Conservation (phyloP, 2,113 vertebrate genomes). For the Gymnobelideus leadbeateri region DNA sequence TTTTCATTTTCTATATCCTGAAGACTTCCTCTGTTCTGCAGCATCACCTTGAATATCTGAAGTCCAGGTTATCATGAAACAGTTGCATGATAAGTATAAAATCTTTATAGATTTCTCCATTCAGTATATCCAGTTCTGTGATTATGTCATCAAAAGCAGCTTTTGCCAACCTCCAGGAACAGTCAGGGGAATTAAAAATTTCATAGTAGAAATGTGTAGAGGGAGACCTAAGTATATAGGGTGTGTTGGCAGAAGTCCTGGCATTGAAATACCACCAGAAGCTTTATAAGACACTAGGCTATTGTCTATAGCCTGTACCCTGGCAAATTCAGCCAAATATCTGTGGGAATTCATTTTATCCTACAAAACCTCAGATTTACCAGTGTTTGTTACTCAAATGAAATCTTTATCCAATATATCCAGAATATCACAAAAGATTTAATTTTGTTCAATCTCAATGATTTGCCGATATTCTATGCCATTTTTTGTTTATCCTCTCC, state of each 20-base stretch:
- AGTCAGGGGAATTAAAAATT: slow-evolving; percentile 99
- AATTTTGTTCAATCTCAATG: slow-evolving; percentile 97
- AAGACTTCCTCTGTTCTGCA: slow-evolving; percentile 93
- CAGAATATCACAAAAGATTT: slow-evolving; percentile 98
- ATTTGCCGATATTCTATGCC: slow-evolving; percentile 97
- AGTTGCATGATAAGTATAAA: background rate
- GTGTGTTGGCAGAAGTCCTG: slow-evolving; percentile 96
- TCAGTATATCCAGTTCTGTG: background rate
- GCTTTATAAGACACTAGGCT: slow-evolving; percentile 94
- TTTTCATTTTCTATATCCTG: slow-evolving; percentile 95
- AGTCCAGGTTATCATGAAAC: background rate
- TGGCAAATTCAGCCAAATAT: slow-evolving; percentile 98
- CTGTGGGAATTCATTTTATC: slow-evolving; percentile 99
- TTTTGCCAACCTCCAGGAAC: slow-evolving; percentile 91
- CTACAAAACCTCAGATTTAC: slow-evolving; percentile 99
- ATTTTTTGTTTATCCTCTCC: slow-evolving; percentile 92
- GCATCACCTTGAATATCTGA: slow-evolving; percentile 88
- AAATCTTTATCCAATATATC: slow-evolving; percentile 98
- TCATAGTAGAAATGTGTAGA: slow-evolving; percentile 99
- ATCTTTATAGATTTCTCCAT: background rate
- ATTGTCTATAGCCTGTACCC: slow-evolving; percentile 98
- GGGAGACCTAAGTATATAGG: slow-evolving; percentile 98
- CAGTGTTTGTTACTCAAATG: slow-evolving; percentile 95
- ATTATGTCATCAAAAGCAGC: background rate
- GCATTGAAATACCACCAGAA: slow-evolving; percentile 97